Evolutionary conservation across 2,888 invertebrate genomes (phyloP).

Genomic region (Dichetophora obliterata): DNA sequence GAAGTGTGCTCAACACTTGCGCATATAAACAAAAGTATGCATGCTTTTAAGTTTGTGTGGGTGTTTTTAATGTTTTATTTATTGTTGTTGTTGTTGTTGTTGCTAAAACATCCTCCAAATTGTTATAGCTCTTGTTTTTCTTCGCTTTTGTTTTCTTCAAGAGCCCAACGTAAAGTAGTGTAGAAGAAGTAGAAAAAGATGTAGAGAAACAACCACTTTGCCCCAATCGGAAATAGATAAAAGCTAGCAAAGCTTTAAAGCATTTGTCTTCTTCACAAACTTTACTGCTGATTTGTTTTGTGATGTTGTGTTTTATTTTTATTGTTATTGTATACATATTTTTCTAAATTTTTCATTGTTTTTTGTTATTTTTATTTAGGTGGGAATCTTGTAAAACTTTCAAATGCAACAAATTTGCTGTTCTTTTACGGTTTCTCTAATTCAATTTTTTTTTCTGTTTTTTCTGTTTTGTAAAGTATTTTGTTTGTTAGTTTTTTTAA

Average conservation of each 20-base stretch:
- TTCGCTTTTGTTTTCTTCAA: neutral
- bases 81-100: no score
- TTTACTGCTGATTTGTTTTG: neutral
- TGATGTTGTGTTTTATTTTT: neutral
- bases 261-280: neutral
- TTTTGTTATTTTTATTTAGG: neutral
- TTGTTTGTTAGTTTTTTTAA: no score
- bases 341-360: no score
- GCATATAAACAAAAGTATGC: neutral
- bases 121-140: neutral
- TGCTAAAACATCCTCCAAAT: neutral
- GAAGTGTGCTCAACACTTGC: no score
- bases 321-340: neutral
- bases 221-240: no score
- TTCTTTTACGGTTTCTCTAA: neutral
- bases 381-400: neutral
- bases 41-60: neutral
- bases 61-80: constrained; percentile 12
- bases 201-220: no score
- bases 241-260: no score
- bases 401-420: neutral
- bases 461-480: neutral
- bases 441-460: neutral
- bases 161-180: no score
- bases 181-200: no score